Base-by-base conservation (phyloP, 2,888 invertebrate species). In the Dynastes hyllus region DNA sequence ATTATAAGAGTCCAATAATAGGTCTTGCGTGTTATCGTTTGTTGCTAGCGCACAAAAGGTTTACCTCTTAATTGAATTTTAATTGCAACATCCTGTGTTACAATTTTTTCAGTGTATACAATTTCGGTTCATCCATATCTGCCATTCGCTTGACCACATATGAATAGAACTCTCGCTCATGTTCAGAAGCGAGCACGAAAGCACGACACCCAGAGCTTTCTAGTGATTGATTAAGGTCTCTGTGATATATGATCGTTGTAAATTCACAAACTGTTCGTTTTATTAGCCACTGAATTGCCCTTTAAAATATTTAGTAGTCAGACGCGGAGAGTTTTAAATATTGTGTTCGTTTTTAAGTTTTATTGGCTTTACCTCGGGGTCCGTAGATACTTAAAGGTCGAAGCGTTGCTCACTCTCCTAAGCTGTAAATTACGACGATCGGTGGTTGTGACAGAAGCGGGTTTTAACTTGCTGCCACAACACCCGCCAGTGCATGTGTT, bases 91-190 rank as follows among this genome's bases (percentile, higher is more conserved):
- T 81, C 78, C 80, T 80, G 78, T 80, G 70, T 75, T 70, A 65
- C 50, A 75, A 16, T 69, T 79, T 79, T 79, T 67, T 63, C 63
- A 22, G 22, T 29, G 45, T 75, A 61, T 45, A 45, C 58, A 76
- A 78, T 73, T 79, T 83, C 80, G 77, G 78, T 67, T 83, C 84
- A 86, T 86, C 85, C 85, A 85, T 85, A 85, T 85, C 85, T 85
- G 85, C 86, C 86, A 86, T 83, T 85, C 86, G 86, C 84, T 86
- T 85, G 87, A 85, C 86, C 87, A 86, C 86, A 84, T 85, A 85
- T 86, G 85, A 86, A 87, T 85, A 84, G 86, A 83, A 82, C 80
- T 73, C 79, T 82, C 82, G 78, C 78, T 80, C 80, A 79, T 77
- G 79, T 81, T 81, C 73, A 55, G 63, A 66, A 63, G 32, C 71